Base-by-base conservation (phyloP, 2,888 invertebrate genomes). In the Athalia rosae region DNA sequence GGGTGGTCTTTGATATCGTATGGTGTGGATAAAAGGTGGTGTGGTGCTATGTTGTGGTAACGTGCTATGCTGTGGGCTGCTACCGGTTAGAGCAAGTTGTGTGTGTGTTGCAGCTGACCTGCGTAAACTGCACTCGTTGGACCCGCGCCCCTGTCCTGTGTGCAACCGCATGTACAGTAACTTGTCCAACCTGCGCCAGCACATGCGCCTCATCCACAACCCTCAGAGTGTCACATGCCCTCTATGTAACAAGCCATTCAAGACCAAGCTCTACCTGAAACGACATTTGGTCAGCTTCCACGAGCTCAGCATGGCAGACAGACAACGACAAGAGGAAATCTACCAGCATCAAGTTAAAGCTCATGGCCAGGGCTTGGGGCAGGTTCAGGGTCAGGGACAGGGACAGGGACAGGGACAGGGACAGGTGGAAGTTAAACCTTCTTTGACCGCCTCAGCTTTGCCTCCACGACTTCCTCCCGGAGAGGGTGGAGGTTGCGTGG, bases 111-210 rank as follows among this genome's bases (percentile, higher is more conserved):
- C 90, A 90, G 90, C 89, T 88, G 90, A 90, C 89, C 90, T 89
- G 87, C 90, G 90, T 86, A 90, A 90, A 89, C 90, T 90, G 88
- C 91, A 91, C 89, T 91, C 91, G 87, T 90, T 91, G 89, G 91
- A 91, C 89, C 91, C 91, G 86, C 91, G 93, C 87, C 92, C 93
- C 81, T 93, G 93, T 90, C 92, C 92, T 84, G 92, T 92, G 88
- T 93, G 93, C 90, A 92, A 92, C 86, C 92, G 93, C 87, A 92
- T 93, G 86, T 93, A 93, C 91, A 93, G 93, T 90, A 93, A 93
- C 90, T 91, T 93, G 85, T 93, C 93, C 84, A 93, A 93, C 90
- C 91, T 93, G 83, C 91, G 93, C 81, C 93, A 93, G 87, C 93
- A 93, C 90, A 92, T 93, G 90, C 92, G 93, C 89, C 91, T 93